Evolutionary conservation across 2,797 vertebrate genomes (phyloP), one percentile per base, ranked within the genome.

Genomic region (Sebastolobus alascanus): DNA sequence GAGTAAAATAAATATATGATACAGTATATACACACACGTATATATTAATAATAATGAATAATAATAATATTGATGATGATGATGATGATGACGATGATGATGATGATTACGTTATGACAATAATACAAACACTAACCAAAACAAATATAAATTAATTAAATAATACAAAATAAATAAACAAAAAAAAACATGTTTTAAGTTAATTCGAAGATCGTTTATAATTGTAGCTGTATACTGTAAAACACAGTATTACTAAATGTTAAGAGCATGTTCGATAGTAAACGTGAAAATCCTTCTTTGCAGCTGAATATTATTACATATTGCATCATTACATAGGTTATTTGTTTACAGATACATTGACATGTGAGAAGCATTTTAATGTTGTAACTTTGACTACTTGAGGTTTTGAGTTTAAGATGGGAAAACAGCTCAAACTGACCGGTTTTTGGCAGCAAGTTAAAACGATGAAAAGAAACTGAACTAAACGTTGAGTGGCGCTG

Each of bases 401-500:
- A 22, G 20, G 3, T 43, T 31, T 56, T 56, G 18, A 12, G 6
- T 77, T 31, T 20, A 11, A 12, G 13, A n/a, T 27, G 46, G 4
- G 14, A 16, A 33, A 33, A 64, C 13, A 6, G n/a, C 1, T 25
- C 18, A 16, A 10, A 0, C 8, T 38, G 13, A 25, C 38, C 2
- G 40, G 2, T n/a, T 64, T 73, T 56, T 54, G 43, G 18, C 31
- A 11, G 59, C 5, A 25, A n/a, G 22, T 58, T 60, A 1, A n/a
- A 52, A 6, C 16, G 29, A 27, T 29, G 67, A 20, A 14, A 43
- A 12, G 35, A 11, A 31, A 27, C 2, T 7, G 9, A 27, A 18
- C 0, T 7, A 8, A 74, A 75, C 84, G 14, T 54, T 9, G 31
- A 2, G 86, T 79, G 84, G 79, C 79, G 80, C 50, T 78, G 6